Percentiles rank a stretch among this genome's conserved stretches.
phyloP scores from a whole-genome alignment of 2,113 vertebrate genomes.

The Chrysochloris asiatica region DNA sequence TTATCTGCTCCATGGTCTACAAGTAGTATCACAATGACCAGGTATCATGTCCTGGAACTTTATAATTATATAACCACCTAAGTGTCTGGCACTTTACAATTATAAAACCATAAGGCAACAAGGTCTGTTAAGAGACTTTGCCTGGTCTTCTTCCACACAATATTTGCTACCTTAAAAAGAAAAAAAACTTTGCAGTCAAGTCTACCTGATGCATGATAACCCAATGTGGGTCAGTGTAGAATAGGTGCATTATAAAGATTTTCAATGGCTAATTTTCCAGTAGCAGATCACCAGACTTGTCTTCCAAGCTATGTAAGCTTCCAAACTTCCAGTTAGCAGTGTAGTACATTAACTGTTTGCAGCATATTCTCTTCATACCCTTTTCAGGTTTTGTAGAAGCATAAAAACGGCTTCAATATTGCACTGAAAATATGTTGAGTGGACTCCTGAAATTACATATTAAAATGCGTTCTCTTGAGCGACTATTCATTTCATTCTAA shows the following conservation, averaged over 20 bases:
- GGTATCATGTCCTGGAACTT: background rate
- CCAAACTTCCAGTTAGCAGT: too few species aligned
- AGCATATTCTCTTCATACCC: background rate
- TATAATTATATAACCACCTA: fast-evolving
- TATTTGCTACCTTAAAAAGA: background rate
- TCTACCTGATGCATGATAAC: too few species aligned
- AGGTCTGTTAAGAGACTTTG: background rate
- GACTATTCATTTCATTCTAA: background rate
- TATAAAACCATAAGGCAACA: background rate
- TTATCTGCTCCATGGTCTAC: background rate
- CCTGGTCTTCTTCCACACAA: background rate
- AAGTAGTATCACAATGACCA: background rate
- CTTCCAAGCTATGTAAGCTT: too few species aligned
- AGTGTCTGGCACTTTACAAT: background rate
- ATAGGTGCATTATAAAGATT: background rate
- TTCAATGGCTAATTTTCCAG: too few species aligned
- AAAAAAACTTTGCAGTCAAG: too few species aligned
- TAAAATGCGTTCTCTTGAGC: background rate
- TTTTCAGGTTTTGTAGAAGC: background rate
- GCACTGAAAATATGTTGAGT: background rate
- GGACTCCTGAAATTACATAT: background rate
- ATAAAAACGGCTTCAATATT: background rate
- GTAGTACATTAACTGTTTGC: too few species aligned
- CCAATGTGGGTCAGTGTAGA: too few species aligned
- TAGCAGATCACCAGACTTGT: too few species aligned